These are phyloP conservation scores for Umimayanthus kanabou DNA, from an alignment of 92 coral and sea anemone genomes.

Conservation along the genomic window DNA sequence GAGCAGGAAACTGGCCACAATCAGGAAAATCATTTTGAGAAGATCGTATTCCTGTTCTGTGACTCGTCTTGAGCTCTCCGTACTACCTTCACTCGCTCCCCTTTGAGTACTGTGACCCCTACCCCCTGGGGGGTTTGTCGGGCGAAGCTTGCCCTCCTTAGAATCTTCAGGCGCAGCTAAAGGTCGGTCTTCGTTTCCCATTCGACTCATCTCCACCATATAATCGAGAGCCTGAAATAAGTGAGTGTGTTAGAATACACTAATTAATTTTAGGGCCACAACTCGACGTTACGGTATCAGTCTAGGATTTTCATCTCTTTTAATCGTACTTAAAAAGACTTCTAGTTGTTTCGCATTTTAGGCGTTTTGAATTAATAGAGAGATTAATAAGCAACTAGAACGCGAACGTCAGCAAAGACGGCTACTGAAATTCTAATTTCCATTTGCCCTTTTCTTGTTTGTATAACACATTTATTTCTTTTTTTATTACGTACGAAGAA, in stretches of 20 bases:
- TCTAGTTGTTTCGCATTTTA: too few species aligned
- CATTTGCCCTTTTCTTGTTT: too few species aligned
- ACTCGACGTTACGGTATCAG: too few species aligned
- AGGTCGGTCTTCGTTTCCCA: neutral
- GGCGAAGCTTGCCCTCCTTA: neutral
- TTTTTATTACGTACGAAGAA: too few species aligned
- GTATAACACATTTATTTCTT: too few species aligned
- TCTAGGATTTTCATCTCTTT: too few species aligned
- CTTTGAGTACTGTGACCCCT: neutral
- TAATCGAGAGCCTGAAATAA: neutral
- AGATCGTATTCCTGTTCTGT: slow-evolving; percentile 20
- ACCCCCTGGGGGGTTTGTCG: neutral
- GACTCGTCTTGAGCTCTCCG: slow-evolving; percentile 12
- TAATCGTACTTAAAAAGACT: too few species aligned
- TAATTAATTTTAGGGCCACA: neutral
- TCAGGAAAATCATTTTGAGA: slow-evolving; percentile 31
- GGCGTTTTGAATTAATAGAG: too few species aligned
- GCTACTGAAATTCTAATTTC: too few species aligned
- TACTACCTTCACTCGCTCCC: neutral
- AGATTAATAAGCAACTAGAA: too few species aligned
- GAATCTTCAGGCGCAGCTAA: neutral
- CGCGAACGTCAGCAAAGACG: too few species aligned
- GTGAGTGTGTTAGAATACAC: neutral
- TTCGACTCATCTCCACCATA: neutral
- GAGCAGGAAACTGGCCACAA: slow-evolving; percentile 30